Evolutionary conservation across 2,113 vertebrate genomes (phyloP), one percentile per base, ranked within the genome.

Genomic region (Rhynchomys soricoides): DNA sequence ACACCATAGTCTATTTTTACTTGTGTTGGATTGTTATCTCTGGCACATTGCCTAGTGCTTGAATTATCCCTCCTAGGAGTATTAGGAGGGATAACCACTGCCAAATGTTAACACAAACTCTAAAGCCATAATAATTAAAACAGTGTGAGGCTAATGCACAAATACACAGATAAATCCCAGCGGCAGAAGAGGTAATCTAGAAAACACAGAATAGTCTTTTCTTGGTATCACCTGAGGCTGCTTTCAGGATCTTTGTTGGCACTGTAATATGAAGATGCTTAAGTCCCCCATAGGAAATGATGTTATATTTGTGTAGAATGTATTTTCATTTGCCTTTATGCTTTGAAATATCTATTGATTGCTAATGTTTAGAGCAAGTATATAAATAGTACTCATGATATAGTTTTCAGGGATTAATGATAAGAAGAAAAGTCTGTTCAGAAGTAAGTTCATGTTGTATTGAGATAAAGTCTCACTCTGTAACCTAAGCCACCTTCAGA

Each of bases 1-100:
- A 91, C 26, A n/a, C 55, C 62, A 50, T 59, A 52, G 9, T 71
- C 73, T 92, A 86, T 74, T 89, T 90, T 93, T 91, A 74, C 19
- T 37, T 45, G 68, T 29, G 1, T 40, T 57, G 71, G 1, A 13
- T 29, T 88, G 55, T 43, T 52, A 29, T 68, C 82, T 82, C 77
- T 2, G 37, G 24, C 10, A 78, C 8, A n/a, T 2, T 77, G 70
- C 29, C 55, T 29, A 43, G 57, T 62, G 50, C 40, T 82, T 81
- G 81, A 82, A 40, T 50, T 59, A 70, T 34, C 37, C 48, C 34
- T 90, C 64, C 37, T 24, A 13, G 24, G 48, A 81, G 66, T 19
- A 40, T 45, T 40, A 74, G 66, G 75, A 82, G 17, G 19, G 24
- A n/a, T 22, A 45, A 77, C 37, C 22, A 50, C 24, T 55, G 83